Base-by-base conservation (phyloP, 2,888 invertebrate species). In the Melinopterus prodromus region DNA sequence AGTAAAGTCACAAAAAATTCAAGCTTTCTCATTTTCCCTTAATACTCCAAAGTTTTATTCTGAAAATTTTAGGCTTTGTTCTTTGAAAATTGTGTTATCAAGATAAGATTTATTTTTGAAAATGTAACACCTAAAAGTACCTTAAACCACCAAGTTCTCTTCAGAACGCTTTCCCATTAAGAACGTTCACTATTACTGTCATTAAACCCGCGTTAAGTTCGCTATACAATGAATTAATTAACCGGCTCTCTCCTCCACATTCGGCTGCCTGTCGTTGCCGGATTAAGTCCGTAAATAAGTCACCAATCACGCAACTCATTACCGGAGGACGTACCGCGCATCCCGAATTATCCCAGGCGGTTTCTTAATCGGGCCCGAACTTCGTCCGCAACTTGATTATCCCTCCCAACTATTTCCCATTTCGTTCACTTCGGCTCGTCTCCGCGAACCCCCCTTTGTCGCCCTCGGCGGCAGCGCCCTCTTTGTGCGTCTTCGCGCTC, bases 251-350 rank as follows among this genome's bases (percentile, higher is more conserved):
- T 53, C 53, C 0, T 53, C 7, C 53, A 12, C 7, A 71, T 35
- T 71, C 9, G 71, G 74, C 26, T 26, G 26, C 26, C 26, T 26
- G 26, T 26, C 26, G 26, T 3, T 3, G 26, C 26, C n/a, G 35
- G 35, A 74, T 74, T 74, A 74, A 74, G 74, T 26, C 37, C 6
- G 6, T 71, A 74, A 74, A 74, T 74, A 74, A 74, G 74, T 16
- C 74, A 74, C 74, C 74, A 74, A 74, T 74, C 74, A 36, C 74
- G 74, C 74, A 74, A 74, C 74, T 74, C 74, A 74, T 74, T 74
- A 74, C 74, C 36, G 74, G 35, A 35, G 74, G 35, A 74, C 74
- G 36, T 74, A 74, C n/a, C 36, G 35, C 7, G 74, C 74, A 74
- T 74, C 74, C 36, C 35, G 74, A 37, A 26, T 74, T 74, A 74